Percentiles rank a stretch among this genome's conserved stretches.
These are phyloP conservation scores for Umimayanthus kanabou DNA, from an alignment of 92 coral and sea anemone species.

Conservation along the genomic window DNA sequence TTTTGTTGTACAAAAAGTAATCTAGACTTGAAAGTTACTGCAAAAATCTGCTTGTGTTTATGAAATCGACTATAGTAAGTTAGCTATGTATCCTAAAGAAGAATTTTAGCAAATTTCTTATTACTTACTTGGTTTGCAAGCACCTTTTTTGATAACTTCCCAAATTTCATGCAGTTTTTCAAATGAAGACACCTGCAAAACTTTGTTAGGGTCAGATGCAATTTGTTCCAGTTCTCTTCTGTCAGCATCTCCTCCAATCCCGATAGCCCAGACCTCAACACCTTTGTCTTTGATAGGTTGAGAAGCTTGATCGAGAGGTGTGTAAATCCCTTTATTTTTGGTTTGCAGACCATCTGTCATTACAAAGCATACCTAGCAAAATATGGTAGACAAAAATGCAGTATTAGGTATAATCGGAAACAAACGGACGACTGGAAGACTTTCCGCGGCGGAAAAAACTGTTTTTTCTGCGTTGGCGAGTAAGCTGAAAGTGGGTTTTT, in stretches of 20 bases:
- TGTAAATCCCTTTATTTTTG: constrained; percentile 49
- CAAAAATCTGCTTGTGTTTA: not conserved
- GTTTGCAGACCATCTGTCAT: constrained; percentile 85
- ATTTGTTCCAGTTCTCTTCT: constrained; percentile 55
- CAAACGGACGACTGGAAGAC: too few species aligned
- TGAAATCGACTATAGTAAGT: too few species aligned
- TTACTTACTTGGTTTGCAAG: constrained; percentile 54
- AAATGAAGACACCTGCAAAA: constrained; percentile 52
- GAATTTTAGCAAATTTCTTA: not conserved
- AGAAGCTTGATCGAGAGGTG: constrained; percentile 70
- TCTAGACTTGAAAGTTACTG: not conserved
- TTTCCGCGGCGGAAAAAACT: too few species aligned
- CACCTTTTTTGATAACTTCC: constrained; percentile 26
- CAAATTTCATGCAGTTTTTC: constrained; percentile 47
- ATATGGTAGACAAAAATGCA: not conserved
- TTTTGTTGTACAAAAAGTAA: not conserved
- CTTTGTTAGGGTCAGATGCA: constrained; percentile 70
- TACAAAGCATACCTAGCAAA: constrained; percentile 63
- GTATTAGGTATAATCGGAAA: not conserved
- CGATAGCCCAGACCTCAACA: constrained; percentile 75
- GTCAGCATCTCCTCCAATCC: constrained; percentile 59
- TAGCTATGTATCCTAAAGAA: not conserved
- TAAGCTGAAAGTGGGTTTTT: too few species aligned
- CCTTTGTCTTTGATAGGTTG: constrained; percentile 84
- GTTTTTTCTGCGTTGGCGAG: too few species aligned